These are phyloP conservation scores for Rattus rattus DNA, from an alignment of 2,113 vertebrate species.

Conservation along the genomic window DNA sequence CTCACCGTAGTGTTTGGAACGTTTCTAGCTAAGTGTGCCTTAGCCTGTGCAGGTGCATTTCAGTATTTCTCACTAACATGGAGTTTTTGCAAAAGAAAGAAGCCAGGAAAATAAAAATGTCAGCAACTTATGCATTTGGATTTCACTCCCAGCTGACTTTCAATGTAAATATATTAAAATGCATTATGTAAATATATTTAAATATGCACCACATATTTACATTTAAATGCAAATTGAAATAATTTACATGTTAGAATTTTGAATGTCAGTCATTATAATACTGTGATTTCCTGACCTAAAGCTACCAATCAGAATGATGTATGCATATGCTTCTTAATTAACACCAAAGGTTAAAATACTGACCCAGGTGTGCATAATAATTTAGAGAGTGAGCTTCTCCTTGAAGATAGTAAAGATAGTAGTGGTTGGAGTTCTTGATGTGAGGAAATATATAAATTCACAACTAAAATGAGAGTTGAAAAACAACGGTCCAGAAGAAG, in stretches of 20 bases:
- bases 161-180: constrained; percentile 65
- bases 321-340: constrained; percentile 53
- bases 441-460: not conserved
- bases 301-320: constrained; percentile 24
- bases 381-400: not conserved
- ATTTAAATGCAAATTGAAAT: constrained; percentile 66
- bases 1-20: constrained; percentile 36
- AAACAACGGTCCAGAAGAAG: not conserved
- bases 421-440: not conserved
- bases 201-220: constrained; percentile 45
- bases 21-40: constrained; percentile 51
- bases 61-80: not conserved
- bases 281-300: constrained; percentile 63
- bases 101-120: constrained; percentile 52
- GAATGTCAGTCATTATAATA: constrained; percentile 66
- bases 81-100: not conserved
- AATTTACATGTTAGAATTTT: constrained; percentile 64
- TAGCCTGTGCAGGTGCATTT: not conserved
- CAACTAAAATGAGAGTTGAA: not conserved
- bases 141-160: constrained; percentile 60
- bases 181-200: constrained; percentile 77
- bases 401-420: not conserved
- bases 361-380: not conserved
- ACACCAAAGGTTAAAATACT: constrained; percentile 43
- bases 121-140: constrained; percentile 54